Base-by-base conservation (phyloP, 2,797 vertebrate genomes). In the Notolabrus celidotus region DNA sequence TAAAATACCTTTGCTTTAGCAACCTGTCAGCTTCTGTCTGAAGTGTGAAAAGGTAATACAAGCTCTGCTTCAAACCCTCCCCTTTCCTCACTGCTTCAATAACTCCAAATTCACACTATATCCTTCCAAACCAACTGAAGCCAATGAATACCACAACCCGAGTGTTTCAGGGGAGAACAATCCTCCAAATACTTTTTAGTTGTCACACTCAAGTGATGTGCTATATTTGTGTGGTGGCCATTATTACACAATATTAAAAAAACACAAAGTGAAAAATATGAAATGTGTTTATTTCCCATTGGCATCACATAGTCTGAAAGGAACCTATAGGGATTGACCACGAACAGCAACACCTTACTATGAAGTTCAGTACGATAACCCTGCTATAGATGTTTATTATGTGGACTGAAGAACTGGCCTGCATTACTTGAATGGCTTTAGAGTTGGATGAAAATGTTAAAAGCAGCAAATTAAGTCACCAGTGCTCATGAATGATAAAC, bases 21-120 rank as follows among this genome's bases (percentile, higher is more conserved):
- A 85, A 57, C 83, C 85, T 92, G 89, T 92, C 91, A 90, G 56
- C 72, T 79, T 54, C 78, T 65, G 69, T 71, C 73, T 74, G 89
- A 92, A 0, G 87, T 91, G 91, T 89, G 83, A 93, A 92, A 90
- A 90, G 84, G 76, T 88, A 90, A 92, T 89, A 82, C 76, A 68
- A 77, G 71, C 80, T 54, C 52, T 50, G 54, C 76, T 60, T 79
- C 71, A 60, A 73, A 20, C 47, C 49, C 36, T 57, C 39, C 11
- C 43, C 2, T 53, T 10, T 29, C 54, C 43, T 42, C 23, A 42
- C 58, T 23, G 29, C 74, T 49, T 65, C 63, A 41, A 33, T 70
- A 65, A 46, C 67, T 60, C 61, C 50, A 49, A 51, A 57, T 84
- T 86, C 84, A 88, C 85, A 86, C 83, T 9, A 2, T 74, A 41